These are phyloP conservation scores for Ptychobarbus kaznakovi DNA, from an alignment of 2,797 vertebrate genomes.

Conservation along the genomic window DNA sequence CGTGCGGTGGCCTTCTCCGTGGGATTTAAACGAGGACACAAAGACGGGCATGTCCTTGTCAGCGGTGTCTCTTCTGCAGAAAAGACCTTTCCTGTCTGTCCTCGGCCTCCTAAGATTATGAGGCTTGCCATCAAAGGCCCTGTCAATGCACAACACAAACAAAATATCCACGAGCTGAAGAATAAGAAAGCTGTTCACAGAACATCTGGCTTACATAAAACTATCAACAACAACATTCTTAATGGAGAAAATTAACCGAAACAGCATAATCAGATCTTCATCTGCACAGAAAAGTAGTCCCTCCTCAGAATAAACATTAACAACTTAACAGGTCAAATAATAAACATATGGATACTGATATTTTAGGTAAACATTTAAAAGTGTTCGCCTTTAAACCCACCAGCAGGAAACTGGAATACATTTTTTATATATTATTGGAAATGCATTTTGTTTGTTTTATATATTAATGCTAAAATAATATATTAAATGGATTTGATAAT, in stretches of 20 bases:
- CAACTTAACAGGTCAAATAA: background rate
- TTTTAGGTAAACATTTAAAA: background rate
- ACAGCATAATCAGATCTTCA: background rate
- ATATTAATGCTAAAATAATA: background rate
- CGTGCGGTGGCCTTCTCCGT: slow-evolving; percentile 68
- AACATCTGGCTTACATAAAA: background rate
- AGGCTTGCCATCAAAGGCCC: slow-evolving; percentile 28
- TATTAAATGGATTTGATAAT: too few species aligned
- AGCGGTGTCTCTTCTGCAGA: slow-evolving; percentile 65
- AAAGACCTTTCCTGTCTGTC: slow-evolving; percentile 58
- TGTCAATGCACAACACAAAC: slow-evolving; percentile 35
- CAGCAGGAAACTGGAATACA: background rate
- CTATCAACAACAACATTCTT: background rate
- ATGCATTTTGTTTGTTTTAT: background rate
- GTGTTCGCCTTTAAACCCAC: background rate
- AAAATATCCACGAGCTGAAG: slow-evolving; percentile 8
- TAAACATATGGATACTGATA: background rate
- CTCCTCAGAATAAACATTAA: too few species aligned
- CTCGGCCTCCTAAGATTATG: slow-evolving; percentile 51
- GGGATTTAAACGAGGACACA: slow-evolving; percentile 78
- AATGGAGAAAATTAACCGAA: background rate
- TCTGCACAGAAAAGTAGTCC: background rate
- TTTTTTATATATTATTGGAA: background rate
- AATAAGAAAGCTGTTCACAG: slow-evolving; percentile 1
- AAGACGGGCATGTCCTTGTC: slow-evolving; percentile 80